Conservation (phyloP, 2,113 vertebrate genomes). For the Nyctibius bracteatus region DNA sequence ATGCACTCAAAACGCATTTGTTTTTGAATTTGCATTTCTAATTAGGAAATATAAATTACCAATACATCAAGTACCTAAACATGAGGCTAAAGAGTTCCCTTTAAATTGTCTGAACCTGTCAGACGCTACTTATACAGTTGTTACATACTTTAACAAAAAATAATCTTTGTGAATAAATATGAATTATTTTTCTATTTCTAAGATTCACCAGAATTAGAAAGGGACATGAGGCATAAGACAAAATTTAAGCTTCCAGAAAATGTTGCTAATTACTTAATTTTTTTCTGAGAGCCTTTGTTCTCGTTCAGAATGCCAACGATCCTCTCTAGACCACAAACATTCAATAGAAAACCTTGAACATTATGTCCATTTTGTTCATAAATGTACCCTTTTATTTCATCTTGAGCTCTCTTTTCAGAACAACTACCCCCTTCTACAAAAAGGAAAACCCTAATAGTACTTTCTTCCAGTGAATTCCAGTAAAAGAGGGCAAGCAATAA, state of each 20-base stretch:
- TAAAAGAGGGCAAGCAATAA: constrained; percentile 12
- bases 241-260: neutral
- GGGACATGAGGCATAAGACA: neutral
- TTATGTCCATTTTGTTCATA: neutral
- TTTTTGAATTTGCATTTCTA: neutral
- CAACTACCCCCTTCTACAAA: neutral
- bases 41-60: neutral
- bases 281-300: neutral
- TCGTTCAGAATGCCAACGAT: neutral
- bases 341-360: neutral
- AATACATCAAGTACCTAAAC: neutral
- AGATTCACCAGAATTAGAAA: neutral
- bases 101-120: neutral
- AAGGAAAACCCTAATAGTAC: constrained; percentile 6
- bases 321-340: neutral
- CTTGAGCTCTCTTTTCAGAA: neutral
- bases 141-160: neutral
- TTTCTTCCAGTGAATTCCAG: neutral
- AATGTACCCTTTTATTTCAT: constrained; percentile 17
- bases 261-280: neutral
- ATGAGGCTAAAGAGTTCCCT: neutral
- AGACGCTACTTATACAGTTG: neutral
- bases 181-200: neutral
- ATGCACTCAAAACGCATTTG: neutral
- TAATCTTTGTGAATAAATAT: neutral